Conservation (phyloP, 1,140 invertebrate genomes). For the Aricia agestis region DNA sequence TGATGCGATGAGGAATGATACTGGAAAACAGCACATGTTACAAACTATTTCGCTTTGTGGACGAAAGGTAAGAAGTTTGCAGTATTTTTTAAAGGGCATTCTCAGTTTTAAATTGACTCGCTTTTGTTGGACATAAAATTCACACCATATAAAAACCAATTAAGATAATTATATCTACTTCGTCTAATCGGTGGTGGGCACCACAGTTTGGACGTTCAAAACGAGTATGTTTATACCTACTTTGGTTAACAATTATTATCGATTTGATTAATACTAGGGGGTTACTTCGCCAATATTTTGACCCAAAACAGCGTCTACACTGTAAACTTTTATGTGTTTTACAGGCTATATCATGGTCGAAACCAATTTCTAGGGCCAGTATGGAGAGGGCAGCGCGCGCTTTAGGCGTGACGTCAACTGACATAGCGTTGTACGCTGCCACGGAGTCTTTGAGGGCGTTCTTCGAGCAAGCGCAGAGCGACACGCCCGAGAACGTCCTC, state of each 20-base stretch:
- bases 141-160: too few species aligned
- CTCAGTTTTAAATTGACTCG: too few species aligned
- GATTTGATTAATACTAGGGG: too few species aligned
- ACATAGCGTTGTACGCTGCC: slow-evolving; percentile 80
- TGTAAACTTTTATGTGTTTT: slow-evolving; percentile 15
- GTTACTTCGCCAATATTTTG: too few species aligned
- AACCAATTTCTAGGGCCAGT: slow-evolving; percentile 75
- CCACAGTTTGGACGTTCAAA: too few species aligned
- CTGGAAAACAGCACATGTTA: slow-evolving; percentile 76
- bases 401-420: slow-evolving; percentile 80
- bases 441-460: slow-evolving; percentile 80
- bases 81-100: too few species aligned
- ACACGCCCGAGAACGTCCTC: slow-evolving; percentile 75
- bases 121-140: too few species aligned
- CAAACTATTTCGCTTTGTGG: slow-evolving; percentile 85
- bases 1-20: slow-evolving; percentile 50
- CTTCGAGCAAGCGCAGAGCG: slow-evolving; percentile 75
- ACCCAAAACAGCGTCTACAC: not conserved
- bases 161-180: too few species aligned
- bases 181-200: too few species aligned
- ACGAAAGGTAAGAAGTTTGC: slow-evolving; percentile 75
- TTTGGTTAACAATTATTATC: too few species aligned
- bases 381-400: slow-evolving; percentile 77
- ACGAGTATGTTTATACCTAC: too few species aligned
- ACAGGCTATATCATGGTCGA: slow-evolving; percentile 84